Evolutionary conservation across 2,888 invertebrate species (phyloP).

Genomic region (Diploptera punctata): DNA sequence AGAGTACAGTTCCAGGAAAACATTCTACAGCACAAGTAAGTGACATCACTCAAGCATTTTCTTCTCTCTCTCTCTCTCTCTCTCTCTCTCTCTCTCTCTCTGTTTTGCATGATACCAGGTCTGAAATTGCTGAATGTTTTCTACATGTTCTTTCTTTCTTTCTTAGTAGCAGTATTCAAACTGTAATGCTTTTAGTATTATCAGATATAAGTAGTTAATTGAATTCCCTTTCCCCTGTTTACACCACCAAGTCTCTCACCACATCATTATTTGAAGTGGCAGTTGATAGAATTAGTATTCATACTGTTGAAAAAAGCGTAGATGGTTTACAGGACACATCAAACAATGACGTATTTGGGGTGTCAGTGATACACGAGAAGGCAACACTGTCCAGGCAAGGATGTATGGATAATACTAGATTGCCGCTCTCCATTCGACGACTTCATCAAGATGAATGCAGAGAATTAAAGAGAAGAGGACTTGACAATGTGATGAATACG

Average conservation of each 20-base stretch:
- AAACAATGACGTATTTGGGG: constrained; percentile 14
- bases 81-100: background rate
- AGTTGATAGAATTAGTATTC: background rate
- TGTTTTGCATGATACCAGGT: background rate
- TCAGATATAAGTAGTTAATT: no score
- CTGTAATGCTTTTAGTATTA: no score
- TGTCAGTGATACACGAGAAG: background rate
- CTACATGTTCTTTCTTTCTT: no score
- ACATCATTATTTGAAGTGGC: background rate
- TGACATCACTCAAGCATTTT: background rate
- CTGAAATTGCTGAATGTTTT: background rate
- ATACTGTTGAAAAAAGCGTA: constrained; percentile 24
- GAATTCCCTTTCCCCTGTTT: no score
- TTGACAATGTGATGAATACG: background rate
- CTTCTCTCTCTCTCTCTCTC: background rate
- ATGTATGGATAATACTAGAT: background rate
- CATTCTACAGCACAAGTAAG: background rate
- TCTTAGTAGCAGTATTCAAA: no score
- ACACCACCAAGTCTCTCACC: no score
- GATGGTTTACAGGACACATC: constrained; percentile 21
- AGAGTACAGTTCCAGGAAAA: background rate
- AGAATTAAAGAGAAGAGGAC: constrained; percentile 17
- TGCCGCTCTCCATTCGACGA: background rate
- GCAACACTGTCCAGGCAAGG: background rate
- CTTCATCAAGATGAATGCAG: constrained; percentile 11